Base-by-base conservation (phyloP, 2,888 invertebrate genomes). In the Aradus depressus region DNA sequence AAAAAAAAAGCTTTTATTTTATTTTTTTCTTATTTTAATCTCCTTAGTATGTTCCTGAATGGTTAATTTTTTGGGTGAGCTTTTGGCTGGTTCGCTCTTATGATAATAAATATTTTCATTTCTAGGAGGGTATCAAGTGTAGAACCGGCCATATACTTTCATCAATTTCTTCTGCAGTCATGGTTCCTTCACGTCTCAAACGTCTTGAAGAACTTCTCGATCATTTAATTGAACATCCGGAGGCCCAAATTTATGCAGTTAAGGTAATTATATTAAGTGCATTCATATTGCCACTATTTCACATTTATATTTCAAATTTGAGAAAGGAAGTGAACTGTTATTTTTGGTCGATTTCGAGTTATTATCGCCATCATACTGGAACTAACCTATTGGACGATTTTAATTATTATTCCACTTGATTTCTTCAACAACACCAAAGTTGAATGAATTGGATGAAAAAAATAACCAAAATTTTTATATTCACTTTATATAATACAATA, bases 161-260 rank as follows among this genome's bases (percentile, higher is more conserved):
- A 4, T 75, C 78, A n/a, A 70, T 84, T 44, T 67, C 69, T 28
- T 68, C 69, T 6, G 79, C 81, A 0, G 73, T 74, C 61, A 73
- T 72, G 2, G 67, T 69, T 12, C 69, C 72, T 16, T 77, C 80
- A 3, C 74, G 74, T 57, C 66, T 76, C 55, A 71, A 74, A 44
- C 72, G 83, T 60, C 67, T 84, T 1, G 81, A 83, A 62, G 80
- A 83, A 61, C 72, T 89, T 41, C 75, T 82, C 34, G 68, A 70
- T 1, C 87, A 89, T 64, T 67, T 89, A n/a, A 74, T 77, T 58
- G 75, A 79, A 60, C 82, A 80, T 68, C 84, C 85, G 0, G 81
- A 84, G 62, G 77, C 84, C 3, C 74, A 81, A 60, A 77, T 79
- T 64, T 74, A 77, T 56, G 84, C 85, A 57, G 76, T 83, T 39